Percentiles rank a stretch among this genome's conserved stretches.
phyloP scores from a whole-genome alignment of 2,888 invertebrate species.

The Caenorhabditis afra region DNA sequence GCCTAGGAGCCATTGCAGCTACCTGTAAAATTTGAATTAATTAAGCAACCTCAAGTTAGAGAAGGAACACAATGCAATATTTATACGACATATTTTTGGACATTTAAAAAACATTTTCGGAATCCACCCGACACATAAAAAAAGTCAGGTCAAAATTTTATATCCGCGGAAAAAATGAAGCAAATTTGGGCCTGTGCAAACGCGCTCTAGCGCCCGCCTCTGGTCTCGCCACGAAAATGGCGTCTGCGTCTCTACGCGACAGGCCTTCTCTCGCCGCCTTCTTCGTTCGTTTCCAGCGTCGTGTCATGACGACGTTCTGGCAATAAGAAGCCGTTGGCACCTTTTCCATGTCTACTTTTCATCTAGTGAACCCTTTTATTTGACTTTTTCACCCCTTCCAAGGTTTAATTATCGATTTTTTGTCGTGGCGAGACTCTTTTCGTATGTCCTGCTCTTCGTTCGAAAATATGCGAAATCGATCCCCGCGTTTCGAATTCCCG shows the following conservation, averaged over 20 bases:
- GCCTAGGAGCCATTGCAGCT: constrained; percentile 15
- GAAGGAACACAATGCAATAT: too few species aligned
- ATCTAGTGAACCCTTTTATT: not conserved
- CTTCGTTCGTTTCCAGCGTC: constrained; percentile 18
- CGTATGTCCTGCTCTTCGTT: not conserved
- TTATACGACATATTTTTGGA: too few species aligned
- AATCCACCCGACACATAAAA: too few species aligned
- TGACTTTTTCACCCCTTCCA: too few species aligned
- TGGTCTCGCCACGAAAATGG: constrained; percentile 45
- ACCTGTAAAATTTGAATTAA: not conserved
- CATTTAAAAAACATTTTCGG: too few species aligned
- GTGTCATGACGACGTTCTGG: not conserved
- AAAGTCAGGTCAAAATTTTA: too few species aligned
- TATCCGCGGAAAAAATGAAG: constrained; percentile 13
- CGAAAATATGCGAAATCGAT: not conserved
- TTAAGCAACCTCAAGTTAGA: too few species aligned
- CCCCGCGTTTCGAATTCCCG: not conserved
- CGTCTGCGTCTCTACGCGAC: constrained; percentile 32
- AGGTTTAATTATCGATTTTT: not conserved
- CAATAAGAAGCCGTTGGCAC: not conserved
- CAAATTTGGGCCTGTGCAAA: constrained; percentile 30
- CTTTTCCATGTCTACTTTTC: not conserved
- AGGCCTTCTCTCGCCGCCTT: not conserved
- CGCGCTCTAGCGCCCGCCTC: constrained; percentile 26
- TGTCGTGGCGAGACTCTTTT: too few species aligned